Evolutionary conservation across 2,113 vertebrate genomes (phyloP).

Genomic region (Poicephalus gulielmi): DNA sequence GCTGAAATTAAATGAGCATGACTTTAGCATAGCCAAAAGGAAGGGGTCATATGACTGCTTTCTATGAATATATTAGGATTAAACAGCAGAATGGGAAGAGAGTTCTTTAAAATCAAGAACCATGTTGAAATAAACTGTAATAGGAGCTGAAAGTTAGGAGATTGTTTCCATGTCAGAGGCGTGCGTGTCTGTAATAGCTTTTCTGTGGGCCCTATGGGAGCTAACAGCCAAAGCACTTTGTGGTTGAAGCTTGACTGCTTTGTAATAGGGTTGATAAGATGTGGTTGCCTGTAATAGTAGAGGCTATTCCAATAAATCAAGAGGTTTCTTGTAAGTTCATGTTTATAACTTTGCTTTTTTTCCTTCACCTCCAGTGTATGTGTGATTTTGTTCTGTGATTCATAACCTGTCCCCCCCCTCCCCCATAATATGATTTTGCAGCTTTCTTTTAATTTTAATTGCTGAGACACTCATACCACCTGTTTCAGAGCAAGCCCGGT

Average conservation of each 20-base stretch:
- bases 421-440: background rate
- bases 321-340: background rate
- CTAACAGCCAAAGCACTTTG: background rate
- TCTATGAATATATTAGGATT: background rate
- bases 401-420: too few relatives aligned
- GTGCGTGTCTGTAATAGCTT: background rate
- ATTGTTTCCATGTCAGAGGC: background rate
- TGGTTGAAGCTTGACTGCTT: background rate
- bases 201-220: background rate
- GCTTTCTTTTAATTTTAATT: background rate
- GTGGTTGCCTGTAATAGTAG: background rate
- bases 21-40: background rate
- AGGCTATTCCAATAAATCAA: background rate
- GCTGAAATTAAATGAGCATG: background rate
- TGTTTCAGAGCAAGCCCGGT: background rate
- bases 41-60: background rate
- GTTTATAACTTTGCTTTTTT: background rate
- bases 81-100: background rate
- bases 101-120: background rate
- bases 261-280: background rate
- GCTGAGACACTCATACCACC: background rate
- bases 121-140: background rate
- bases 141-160: background rate
- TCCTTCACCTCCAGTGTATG: background rate
- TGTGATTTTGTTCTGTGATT: background rate